These are phyloP conservation scores for Bombus consobrinus DNA, from an alignment of 1,140 invertebrate genomes.

Conservation along the genomic window DNA sequence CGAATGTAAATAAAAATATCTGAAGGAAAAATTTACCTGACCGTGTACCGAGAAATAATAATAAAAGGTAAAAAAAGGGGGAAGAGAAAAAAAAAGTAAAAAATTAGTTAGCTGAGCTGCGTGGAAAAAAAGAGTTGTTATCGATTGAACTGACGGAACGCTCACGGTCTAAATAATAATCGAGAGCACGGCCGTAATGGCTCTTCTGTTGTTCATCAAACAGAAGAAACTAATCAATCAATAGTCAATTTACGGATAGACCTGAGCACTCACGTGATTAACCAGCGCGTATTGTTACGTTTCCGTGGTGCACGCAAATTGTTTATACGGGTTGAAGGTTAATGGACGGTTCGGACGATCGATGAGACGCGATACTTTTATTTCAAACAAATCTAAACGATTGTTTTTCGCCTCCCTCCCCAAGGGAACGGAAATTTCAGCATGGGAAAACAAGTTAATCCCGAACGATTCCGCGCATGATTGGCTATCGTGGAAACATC, in stretches of 20 bases:
- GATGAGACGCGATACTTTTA: slow-evolving; percentile 28
- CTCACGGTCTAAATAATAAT: slow-evolving; percentile 46
- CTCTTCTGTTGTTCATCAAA: slow-evolving; percentile 38
- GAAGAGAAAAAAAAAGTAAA: background rate
- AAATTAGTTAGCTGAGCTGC: background rate
- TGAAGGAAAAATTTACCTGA: background rate
- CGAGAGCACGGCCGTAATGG: slow-evolving; percentile 25
- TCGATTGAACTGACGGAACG: slow-evolving; percentile 1
- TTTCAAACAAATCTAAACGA: slow-evolving; percentile 46
- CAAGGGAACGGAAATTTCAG: background rate
- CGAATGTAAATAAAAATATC: background rate
- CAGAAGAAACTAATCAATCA: slow-evolving; percentile 54
- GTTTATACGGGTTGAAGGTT: slow-evolving; percentile 43
- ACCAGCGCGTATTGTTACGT: slow-evolving; percentile 42
- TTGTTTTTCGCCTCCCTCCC: slow-evolving; percentile 17
- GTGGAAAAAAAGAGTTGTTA: slow-evolving; percentile 2
- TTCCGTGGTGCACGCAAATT: slow-evolving; percentile 33
- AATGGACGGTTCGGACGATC: slow-evolving; percentile 18
- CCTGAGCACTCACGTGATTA: slow-evolving; percentile 49
- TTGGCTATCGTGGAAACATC: background rate
- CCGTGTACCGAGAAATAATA: background rate
- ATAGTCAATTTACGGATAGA: slow-evolving; percentile 52
- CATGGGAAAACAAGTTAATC: slow-evolving; percentile 21
- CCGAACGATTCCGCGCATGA: background rate
- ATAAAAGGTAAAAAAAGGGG: background rate